Conservation (phyloP, 1,140 invertebrate genomes). For the Eciton burchellii region DNA sequence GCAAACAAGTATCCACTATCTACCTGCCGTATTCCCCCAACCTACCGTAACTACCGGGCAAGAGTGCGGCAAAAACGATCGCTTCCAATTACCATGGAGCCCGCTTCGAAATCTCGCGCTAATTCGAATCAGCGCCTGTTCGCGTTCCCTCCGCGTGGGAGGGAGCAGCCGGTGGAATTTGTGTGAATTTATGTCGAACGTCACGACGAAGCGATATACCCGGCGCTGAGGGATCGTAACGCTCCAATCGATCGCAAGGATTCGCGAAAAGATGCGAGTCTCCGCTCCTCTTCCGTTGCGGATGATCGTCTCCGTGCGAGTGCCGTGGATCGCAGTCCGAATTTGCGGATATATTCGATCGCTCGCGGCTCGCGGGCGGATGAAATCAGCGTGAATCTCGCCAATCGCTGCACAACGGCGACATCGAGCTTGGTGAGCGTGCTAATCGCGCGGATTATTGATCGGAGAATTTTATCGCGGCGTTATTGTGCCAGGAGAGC, state of each 20-base stretch:
- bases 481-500: constrained; percentile 43
- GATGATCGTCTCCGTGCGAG: background rate
- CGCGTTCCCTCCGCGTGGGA: constrained; percentile 32
- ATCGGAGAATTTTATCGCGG: constrained; percentile 45
- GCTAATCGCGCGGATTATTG: constrained; percentile 40
- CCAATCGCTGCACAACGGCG: background rate
- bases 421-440: background rate
- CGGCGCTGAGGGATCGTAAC: background rate
- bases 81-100: constrained; percentile 74
- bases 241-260: background rate
- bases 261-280: background rate
- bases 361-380: too few relatives aligned
- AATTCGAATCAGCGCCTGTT: constrained; percentile 68
- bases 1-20: constrained; percentile 77
- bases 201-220: constrained; percentile 10
- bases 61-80: constrained; percentile 72
- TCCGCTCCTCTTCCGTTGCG: background rate
- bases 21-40: constrained; percentile 58
- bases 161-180: constrained; percentile 48
- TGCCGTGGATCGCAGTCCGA: background rate
- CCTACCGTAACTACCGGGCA: constrained; percentile 56
- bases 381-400: constrained; percentile 4
- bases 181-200: constrained; percentile 17
- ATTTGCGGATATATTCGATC: too few relatives aligned
- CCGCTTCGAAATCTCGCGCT: constrained; percentile 70